phyloP scores from a whole-genome alignment of 2,888 invertebrate species.

The Scaptomyza tumidula region DNA sequence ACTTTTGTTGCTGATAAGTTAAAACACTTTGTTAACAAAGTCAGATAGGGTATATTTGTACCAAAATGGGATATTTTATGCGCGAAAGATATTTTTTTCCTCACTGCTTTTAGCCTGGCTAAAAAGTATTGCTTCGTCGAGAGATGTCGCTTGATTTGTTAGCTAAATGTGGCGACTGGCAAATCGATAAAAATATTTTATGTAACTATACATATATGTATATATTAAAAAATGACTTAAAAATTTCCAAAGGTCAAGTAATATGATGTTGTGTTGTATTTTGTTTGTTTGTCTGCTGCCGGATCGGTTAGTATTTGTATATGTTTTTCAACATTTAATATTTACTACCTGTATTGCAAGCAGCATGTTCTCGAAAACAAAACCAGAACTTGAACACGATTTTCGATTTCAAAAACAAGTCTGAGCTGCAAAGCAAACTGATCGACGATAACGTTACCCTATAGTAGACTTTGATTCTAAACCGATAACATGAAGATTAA shows the following conservation, averaged over 20 bases:
- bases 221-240: background rate
- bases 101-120: background rate
- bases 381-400: constrained; percentile 6
- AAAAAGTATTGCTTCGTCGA: background rate
- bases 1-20: background rate
- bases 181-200: constrained; percentile 6
- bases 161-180: constrained; percentile 20
- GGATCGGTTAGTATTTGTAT: constrained; percentile 15
- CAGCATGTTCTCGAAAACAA: background rate
- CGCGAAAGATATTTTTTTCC: no score
- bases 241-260: constrained; percentile 26
- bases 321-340: constrained; percentile 10
- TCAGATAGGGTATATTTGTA: background rate
- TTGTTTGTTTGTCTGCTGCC: constrained; percentile 17
- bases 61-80: no score
- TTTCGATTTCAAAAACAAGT: background rate
- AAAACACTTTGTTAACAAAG: background rate
- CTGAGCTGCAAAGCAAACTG: background rate
- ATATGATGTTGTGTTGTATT: background rate
- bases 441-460: background rate
- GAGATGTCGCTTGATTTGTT: constrained; percentile 3
- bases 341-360: constrained; percentile 12
- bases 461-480: no score
- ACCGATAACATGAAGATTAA: background rate
- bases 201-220: constrained; percentile 35